phyloP scores from a whole-genome alignment of 1,140 invertebrate genomes.

The Papilio polyxenes region DNA sequence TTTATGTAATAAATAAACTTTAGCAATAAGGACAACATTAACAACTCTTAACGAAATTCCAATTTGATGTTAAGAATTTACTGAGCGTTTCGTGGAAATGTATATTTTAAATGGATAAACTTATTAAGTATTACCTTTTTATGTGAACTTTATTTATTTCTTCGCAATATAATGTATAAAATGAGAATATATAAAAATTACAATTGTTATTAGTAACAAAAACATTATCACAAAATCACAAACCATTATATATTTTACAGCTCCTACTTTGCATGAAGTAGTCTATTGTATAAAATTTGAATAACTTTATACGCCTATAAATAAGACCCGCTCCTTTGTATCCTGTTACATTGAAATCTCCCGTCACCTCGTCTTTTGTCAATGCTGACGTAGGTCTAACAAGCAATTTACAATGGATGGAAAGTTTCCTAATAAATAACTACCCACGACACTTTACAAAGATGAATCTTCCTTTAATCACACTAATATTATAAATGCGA shows the following conservation, averaged over 20 bases:
- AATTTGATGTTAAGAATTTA: not conserved
- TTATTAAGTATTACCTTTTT: slow-evolving; percentile 18
- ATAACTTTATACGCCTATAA: slow-evolving; percentile 30
- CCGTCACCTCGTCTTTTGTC: slow-evolving; percentile 37
- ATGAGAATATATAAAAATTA: not conserved
- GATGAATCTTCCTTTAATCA: slow-evolving; percentile 2
- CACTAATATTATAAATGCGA: not conserved
- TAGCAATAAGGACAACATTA: slow-evolving; percentile 11
- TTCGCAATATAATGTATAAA: not conserved
- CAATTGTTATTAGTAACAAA: not conserved
- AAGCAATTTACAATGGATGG: slow-evolving; percentile 35
- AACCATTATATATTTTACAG: not conserved
- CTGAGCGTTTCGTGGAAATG: slow-evolving; percentile 2
- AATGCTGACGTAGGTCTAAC: slow-evolving; percentile 38
- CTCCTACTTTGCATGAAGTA: slow-evolving; percentile 6
- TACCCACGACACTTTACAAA: not conserved
- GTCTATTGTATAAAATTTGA: slow-evolving; percentile 32
- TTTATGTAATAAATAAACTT: slow-evolving; percentile 14
- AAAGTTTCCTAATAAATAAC: slow-evolving; percentile 37
- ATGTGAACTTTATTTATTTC: not conserved
- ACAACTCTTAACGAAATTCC: slow-evolving; percentile 12
- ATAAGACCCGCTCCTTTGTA: slow-evolving; percentile 26
- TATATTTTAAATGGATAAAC: not conserved
- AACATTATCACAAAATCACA: not conserved
- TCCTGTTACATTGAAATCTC: slow-evolving; percentile 33